Conservation (phyloP, 2,113 vertebrate genomes). For the Gallinago jamesoni region DNA sequence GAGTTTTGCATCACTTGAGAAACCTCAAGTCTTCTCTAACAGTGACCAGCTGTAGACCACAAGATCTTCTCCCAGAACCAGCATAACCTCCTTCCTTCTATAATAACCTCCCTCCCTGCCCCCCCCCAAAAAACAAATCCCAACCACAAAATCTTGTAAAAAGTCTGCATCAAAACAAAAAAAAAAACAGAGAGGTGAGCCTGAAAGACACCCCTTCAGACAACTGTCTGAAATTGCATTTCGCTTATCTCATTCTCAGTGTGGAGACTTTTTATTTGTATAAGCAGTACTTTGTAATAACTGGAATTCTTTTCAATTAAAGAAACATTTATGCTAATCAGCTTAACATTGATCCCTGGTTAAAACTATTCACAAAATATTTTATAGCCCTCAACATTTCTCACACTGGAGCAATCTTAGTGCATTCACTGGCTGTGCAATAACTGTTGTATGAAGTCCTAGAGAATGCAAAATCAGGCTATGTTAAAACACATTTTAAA, state of each 20-base stretch:
- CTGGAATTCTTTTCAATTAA: not conserved
- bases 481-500: not conserved
- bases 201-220: not conserved
- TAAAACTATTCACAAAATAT: not conserved
- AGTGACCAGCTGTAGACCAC: not conserved
- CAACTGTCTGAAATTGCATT: not conserved
- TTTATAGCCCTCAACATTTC: not conserved
- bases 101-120: not conserved
- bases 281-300: not conserved
- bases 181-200: not conserved
- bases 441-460: not conserved
- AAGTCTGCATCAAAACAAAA: not conserved
- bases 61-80: not conserved
- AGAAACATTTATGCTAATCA: not conserved
- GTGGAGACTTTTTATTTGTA: not conserved
- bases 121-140: not conserved
- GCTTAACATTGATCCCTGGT: not conserved
- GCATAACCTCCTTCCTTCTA: not conserved
- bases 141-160: not conserved
- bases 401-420: not conserved
- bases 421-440: not conserved
- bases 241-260: not conserved
- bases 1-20: not conserved
- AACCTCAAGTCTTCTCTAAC: not conserved
- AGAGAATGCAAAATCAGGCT: not conserved